Conservation (phyloP, 2,888 invertebrate genomes). For the Dynastes grantii region DNA sequence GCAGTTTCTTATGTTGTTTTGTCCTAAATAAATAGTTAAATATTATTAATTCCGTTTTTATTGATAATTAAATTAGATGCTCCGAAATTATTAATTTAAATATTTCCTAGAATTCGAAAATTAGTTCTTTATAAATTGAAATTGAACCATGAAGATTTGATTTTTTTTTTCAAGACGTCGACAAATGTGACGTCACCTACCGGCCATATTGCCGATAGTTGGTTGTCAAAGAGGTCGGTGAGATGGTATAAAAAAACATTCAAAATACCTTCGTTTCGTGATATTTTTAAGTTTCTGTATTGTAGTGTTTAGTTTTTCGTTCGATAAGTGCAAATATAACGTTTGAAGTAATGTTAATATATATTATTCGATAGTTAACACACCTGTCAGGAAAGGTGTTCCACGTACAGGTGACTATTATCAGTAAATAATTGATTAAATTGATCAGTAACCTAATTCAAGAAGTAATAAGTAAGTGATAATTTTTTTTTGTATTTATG, state of each 20-base stretch:
- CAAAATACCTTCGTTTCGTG: conserved; percentile 57
- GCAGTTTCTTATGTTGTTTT: conserved; percentile 1
- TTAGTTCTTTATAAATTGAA: background rate
- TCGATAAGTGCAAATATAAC: conserved; percentile 39
- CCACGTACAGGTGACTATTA: conserved; percentile 51
- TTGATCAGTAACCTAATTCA: conserved; percentile 49
- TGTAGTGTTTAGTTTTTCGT: conserved; percentile 47
- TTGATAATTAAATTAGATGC: background rate
- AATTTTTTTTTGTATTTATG: conserved; percentile 39
- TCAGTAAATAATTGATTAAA: conserved; percentile 53
- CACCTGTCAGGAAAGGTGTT: conserved; percentile 51
- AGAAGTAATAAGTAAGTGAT: conserved; percentile 39
- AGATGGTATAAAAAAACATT: conserved; percentile 63
- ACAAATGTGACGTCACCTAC: conserved; percentile 61
- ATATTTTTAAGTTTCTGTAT: conserved; percentile 57
- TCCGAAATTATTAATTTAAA: background rate
- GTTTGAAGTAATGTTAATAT: conserved; percentile 30
- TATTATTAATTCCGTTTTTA: background rate
- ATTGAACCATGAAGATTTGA: background rate
- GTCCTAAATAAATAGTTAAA: background rate
- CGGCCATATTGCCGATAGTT: conserved; percentile 65
- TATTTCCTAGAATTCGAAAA: background rate
- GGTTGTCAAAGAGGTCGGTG: conserved; percentile 56
- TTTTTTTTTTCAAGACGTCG: conserved; percentile 47
- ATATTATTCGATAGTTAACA: conserved; percentile 28